Evolutionary conservation across 2,113 vertebrate genomes (phyloP).

Genomic region (Saccopteryx bilineata): DNA sequence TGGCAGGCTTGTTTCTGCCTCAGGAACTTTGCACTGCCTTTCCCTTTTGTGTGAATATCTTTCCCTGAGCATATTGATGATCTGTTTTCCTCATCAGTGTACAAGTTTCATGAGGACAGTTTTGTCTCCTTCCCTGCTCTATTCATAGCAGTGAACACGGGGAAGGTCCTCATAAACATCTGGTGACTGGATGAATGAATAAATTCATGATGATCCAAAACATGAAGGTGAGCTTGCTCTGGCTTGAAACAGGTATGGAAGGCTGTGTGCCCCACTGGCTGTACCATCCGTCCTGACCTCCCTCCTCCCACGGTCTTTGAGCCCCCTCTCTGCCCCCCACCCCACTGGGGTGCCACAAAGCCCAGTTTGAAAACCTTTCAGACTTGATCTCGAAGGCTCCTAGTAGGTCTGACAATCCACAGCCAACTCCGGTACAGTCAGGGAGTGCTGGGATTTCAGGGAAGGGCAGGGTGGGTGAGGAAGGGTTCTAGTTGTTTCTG

Average conservation of each 20-base stretch:
- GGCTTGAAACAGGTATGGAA: not conserved
- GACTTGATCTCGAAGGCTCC: not conserved
- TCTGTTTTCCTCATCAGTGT: not conserved
- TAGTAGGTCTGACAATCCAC: not conserved
- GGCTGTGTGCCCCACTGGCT: not conserved
- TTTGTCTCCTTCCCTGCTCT: not conserved
- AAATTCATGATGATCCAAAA: rapidly evolving
- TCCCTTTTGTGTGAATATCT: not conserved
- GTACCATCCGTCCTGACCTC: not conserved
- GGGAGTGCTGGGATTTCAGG: not conserved
- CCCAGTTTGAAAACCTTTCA: not conserved
- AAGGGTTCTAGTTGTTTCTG: rapidly evolving
- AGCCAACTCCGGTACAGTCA: not conserved
- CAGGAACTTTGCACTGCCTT: not conserved
- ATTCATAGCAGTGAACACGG: too few species aligned
- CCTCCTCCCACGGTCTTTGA: not conserved
- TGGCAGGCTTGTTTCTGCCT: not conserved
- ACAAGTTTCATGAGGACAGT: not conserved
- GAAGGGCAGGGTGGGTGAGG: not conserved
- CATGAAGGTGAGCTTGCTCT: not conserved
- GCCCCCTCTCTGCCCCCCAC: not conserved
- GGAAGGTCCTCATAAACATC: not conserved
- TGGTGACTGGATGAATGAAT: not conserved
- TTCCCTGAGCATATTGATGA: not conserved
- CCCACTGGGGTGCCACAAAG: not conserved